Evolutionary conservation across 1,140 invertebrate species (phyloP).

Genomic region (Diorhabda elongata): DNA sequence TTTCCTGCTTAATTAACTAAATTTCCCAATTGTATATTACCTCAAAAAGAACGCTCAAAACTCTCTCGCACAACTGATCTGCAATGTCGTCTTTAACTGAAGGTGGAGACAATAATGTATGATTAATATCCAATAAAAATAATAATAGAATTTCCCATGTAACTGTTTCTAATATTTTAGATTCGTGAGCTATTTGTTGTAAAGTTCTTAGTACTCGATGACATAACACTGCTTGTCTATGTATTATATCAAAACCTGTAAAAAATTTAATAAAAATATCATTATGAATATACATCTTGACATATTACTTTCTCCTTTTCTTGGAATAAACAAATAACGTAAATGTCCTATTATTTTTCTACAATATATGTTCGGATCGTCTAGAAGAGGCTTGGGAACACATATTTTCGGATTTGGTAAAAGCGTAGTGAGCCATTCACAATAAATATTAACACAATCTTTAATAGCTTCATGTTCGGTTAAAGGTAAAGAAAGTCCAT

Average conservation of each 20-base stretch:
- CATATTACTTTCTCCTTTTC: slow-evolving; percentile 80
- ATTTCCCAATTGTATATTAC: slow-evolving; percentile 39
- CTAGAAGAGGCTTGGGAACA: slow-evolving; percentile 79
- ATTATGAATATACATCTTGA: not conserved
- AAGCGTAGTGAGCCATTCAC: slow-evolving; percentile 90
- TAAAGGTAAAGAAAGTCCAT: slow-evolving; percentile 84
- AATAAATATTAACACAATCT: slow-evolving; percentile 95
- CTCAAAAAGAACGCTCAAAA: slow-evolving; percentile 90
- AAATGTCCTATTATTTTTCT: slow-evolving; percentile 89
- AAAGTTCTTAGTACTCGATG: slow-evolving; percentile 88
- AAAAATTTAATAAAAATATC: slow-evolving; percentile 23
- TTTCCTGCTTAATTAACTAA: too few relatives aligned
- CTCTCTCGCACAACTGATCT: slow-evolving; percentile 90
- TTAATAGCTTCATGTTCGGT: slow-evolving; percentile 89
- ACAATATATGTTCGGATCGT: slow-evolving; percentile 89
- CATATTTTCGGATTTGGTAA: slow-evolving; percentile 75
- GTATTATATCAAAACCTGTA: slow-evolving; percentile 80
- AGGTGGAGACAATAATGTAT: slow-evolving; percentile 86
- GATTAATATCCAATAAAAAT: slow-evolving; percentile 89
- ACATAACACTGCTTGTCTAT: slow-evolving; percentile 90
- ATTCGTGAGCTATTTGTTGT: slow-evolving; percentile 80
- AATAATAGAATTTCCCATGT: slow-evolving; percentile 89
- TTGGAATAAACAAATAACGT: slow-evolving; percentile 93
- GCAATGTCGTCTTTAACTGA: slow-evolving; percentile 90
- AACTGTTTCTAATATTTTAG: slow-evolving; percentile 70